Evolutionary conservation across 2,888 invertebrate species (phyloP), one percentile per base, ranked within the genome.

Genomic region (Scrobipalpa atriplicella): DNA sequence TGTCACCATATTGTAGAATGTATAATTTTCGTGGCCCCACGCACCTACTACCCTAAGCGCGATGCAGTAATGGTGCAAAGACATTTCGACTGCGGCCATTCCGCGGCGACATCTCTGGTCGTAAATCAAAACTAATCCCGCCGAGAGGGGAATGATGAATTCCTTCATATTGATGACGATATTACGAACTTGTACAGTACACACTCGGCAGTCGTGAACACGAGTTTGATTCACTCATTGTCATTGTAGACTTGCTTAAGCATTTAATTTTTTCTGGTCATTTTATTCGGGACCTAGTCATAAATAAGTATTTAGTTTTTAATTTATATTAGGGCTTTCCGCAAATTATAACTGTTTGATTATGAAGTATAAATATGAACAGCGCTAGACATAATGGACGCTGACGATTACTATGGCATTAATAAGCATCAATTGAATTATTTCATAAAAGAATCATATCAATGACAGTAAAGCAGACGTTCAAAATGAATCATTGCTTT

Each of bases 41-140:
- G 75, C 83, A 85, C 87, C 84, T 81, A 80, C 75, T 70, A 73
- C 70, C 75, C 67, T 71, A 72, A 72, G 70, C 68, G 74, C n/a
- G 69, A 74, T 85, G 82, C 80, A 74, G 84, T 83, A 84, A 84
- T 84, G 80, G 78, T 69, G 71, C 68, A 73, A 75, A 75, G 76
- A 78, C 79, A 78, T 80, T 78, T 73, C 72, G 77, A 75, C 69
- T 71, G 60, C 38, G 67, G 41, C 61, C 73, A 72, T 71, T 70
- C 71, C 74, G 75, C 71, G 73, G 69, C 68, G 70, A 66, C 72
- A 69, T 68, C 72, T 68, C 71, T 63, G 70, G 74, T 86, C 90
- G 83, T 91, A 90, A 90, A 91, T 91, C 91, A 90, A 85, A 76
- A 75, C 77, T 89, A 90, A 91, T 86, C 88, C 85, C 75, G 72